phyloP scores from a whole-genome alignment of 2,888 invertebrate species.

The Endotricha flammealis region DNA sequence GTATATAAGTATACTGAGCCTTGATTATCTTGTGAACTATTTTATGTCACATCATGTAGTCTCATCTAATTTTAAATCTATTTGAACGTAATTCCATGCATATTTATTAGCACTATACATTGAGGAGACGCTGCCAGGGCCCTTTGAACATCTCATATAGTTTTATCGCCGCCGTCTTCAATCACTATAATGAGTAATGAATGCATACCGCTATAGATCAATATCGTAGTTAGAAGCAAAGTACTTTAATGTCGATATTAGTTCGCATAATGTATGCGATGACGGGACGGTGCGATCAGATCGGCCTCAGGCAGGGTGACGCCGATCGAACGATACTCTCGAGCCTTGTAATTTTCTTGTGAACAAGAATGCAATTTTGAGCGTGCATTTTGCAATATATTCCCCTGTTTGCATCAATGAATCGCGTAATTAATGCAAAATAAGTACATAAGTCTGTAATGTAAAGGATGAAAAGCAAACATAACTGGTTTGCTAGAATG shows the following conservation, averaged over 20 bases:
- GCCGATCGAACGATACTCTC: constrained; percentile 28
- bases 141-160: too few species aligned
- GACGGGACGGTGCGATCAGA: constrained; percentile 43
- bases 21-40: too few species aligned
- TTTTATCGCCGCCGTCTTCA: constrained; percentile 1
- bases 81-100: too few species aligned
- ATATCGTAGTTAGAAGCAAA: constrained; percentile 18
- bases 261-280: constrained; percentile 54
- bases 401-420: too few species aligned
- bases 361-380: constrained; percentile 32
- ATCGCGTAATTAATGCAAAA: too few species aligned
- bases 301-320: constrained; percentile 61
- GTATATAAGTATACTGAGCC: too few species aligned
- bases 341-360: constrained; percentile 58
- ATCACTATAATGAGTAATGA: constrained; percentile 7
- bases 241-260: constrained; percentile 50
- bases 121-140: neutral
- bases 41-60: too few species aligned
- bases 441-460: too few species aligned
- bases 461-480: too few species aligned
- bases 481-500: too few species aligned
- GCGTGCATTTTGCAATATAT: constrained; percentile 14
- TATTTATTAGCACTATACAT: neutral
- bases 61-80: too few species aligned
- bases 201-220: constrained; percentile 8